Evolutionary conservation across 2,113 vertebrate species (phyloP).

Genomic region (Rhombomys opimus): DNA sequence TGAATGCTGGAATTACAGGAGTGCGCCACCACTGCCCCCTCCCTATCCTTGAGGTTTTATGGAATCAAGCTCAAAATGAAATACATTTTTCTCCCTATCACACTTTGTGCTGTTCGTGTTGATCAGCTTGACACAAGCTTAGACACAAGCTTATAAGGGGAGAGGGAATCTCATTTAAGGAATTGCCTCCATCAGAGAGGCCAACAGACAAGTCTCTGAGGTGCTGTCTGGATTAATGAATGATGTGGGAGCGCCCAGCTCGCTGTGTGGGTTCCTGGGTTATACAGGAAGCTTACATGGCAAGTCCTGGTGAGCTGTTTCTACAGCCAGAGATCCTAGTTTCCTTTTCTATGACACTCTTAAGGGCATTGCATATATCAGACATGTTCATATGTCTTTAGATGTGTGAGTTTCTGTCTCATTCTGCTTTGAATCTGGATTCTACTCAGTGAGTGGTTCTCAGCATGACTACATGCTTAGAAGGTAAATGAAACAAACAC

Average conservation of each 20-base stretch:
- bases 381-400: neutral
- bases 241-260: neutral
- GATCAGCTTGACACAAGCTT: neutral
- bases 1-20: no score
- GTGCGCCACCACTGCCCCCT: no score
- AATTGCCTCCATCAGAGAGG: neutral
- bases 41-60: neutral
- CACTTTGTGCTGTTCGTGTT: neutral
- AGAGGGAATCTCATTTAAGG: neutral
- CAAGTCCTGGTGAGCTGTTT: neutral
- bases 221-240: neutral
- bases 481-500: neutral
- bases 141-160: neutral
- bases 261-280: neutral
- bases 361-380: neutral
- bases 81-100: neutral
- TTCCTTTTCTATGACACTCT: neutral
- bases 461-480: neutral
- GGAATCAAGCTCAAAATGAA: neutral
- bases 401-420: neutral
- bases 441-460: neutral
- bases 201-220: neutral
- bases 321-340: neutral
- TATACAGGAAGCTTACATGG: neutral
- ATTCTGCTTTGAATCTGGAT: neutral